Base-by-base conservation (phyloP, 2,888 invertebrate genomes). In the Cheilosia vulpina region DNA sequence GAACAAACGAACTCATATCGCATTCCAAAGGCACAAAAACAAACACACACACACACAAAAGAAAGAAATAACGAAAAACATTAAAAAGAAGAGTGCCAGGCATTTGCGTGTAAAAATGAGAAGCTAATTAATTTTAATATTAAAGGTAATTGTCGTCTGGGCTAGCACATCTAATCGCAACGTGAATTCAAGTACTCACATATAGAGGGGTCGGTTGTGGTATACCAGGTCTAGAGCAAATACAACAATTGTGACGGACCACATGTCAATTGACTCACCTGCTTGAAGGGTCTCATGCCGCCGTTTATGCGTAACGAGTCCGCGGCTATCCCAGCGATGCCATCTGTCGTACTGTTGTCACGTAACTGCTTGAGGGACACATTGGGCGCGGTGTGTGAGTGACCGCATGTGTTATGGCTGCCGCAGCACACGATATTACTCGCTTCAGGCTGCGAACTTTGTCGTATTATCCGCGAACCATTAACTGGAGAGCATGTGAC, bases 261-360 rank as follows among this genome's bases (percentile, higher is more conserved):
- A 76, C 50, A 55, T 80, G 76, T 72, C 55, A 85, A 53, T 83
- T 65, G 87, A 91, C 93, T 93, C 94, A 97, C 97, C 96, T 98
- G 98, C 93, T 97, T 97, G 93, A 98, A 98, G 91, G 97, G 98
- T 89, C 98, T 95, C 94, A 98, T 97, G 90, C 98, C 98, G 87
- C 98, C 99, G 93, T 98, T 98, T 93, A 98, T 97, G 90, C 98
- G 94, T 89, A 98, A 94, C 78, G 98, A 98, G 93, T 98, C 98
- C 65, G 98, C 98, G 24, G 98, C 98, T 90, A 99, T 98, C 91
- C 97, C 97, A 60, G 98, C 98, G 87, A 98, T 97, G 88, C 97
- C 97, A 91, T 97, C 97, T 87, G 95, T 95, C 57, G 95, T 95
- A 24, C 52, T 52, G 93, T 96, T 96, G 68, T 93, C 93, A 88